These are phyloP conservation scores for Ondatra zibethicus DNA, from an alignment of 2,113 vertebrate species.

Conservation along the genomic window DNA sequence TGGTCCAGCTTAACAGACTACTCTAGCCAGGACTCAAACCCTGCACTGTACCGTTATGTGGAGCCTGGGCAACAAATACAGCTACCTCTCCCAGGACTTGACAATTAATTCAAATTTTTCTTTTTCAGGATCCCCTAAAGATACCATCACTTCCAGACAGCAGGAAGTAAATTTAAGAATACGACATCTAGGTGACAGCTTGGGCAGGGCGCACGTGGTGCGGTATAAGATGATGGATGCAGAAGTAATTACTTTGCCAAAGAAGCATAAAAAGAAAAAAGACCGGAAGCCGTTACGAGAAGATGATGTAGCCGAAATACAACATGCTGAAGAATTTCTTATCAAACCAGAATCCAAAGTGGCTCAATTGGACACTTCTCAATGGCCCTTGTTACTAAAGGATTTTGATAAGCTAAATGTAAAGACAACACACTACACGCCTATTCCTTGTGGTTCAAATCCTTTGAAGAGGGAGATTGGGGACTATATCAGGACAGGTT, in stretches of 20 bases:
- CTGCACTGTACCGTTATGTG: no score
- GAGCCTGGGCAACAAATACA: no score
- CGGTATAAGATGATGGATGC: slow-evolving; percentile 72
- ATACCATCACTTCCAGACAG: no score
- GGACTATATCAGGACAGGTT: slow-evolving; percentile 96
- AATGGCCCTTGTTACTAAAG: slow-evolving; percentile 97
- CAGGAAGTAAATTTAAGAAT: no score
- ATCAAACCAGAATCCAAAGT: slow-evolving; percentile 95
- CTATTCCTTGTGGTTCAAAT: slow-evolving; percentile 93
- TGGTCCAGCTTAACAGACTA: no score
- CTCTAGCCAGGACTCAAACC: no score
- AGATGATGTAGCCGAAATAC: slow-evolving; percentile 92
- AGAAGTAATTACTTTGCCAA: slow-evolving; percentile 77
- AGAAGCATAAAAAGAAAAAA: slow-evolving; percentile 90
- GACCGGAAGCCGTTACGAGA: slow-evolving; percentile 82
- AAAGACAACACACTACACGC: slow-evolving; percentile 96
- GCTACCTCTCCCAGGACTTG: no score
- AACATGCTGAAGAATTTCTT: slow-evolving; percentile 93
- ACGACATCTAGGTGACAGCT: no score
- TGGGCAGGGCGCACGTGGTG: not conserved
- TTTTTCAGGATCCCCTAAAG: no score
- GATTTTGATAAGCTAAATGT: slow-evolving; percentile 98
- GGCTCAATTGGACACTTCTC: slow-evolving; percentile 92
- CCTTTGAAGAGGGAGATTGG: slow-evolving; percentile 95
- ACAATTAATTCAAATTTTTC: no score